These are phyloP conservation scores for Epiblema foenella DNA, from an alignment of 2,888 invertebrate genomes.

Conservation along the genomic window DNA sequence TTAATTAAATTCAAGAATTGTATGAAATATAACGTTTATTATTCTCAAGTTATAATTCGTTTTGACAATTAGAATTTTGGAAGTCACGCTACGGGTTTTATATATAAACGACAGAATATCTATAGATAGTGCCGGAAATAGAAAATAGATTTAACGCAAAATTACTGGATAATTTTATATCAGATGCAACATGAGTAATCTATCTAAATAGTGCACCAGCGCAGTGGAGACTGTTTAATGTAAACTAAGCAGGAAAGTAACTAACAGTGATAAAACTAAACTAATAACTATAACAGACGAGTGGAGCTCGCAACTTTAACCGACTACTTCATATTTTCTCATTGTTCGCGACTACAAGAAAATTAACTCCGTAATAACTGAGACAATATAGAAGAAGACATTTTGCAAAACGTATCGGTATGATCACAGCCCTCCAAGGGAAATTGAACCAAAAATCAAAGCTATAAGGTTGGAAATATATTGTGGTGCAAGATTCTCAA, in stretches of 20 bases:
- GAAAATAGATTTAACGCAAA: neutral
- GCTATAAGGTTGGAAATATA: slow-evolving; percentile 3
- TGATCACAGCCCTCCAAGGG: neutral
- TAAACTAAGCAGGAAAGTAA: slow-evolving; percentile 22
- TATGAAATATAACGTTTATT: too few species aligned
- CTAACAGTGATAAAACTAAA: slow-evolving; percentile 30
- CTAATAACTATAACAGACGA: slow-evolving; percentile 25
- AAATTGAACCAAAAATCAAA: slow-evolving; percentile 6
- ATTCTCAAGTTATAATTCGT: too few species aligned
- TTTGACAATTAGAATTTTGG: too few species aligned
- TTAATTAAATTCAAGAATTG: too few species aligned
- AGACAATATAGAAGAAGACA: slow-evolving; percentile 15
- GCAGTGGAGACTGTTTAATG: slow-evolving; percentile 3
- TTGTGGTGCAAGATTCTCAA: neutral
- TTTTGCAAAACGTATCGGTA: slow-evolving; percentile 18
- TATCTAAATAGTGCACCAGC: slow-evolving; percentile 8
- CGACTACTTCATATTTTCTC: slow-evolving; percentile 15
- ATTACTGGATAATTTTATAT: neutral
- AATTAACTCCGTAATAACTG: slow-evolving; percentile 36
- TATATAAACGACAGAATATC: too few species aligned
- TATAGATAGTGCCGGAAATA: neutral
- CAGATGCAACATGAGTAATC: neutral
- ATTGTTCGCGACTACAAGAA: slow-evolving; percentile 29
- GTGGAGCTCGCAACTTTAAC: slow-evolving; percentile 1
- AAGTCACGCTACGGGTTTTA: too few species aligned